Percentiles rank a stretch among this genome's conserved stretches.
Conservation (phyloP, 2,888 invertebrate genomes). For the Zonitis immaculata region DNA sequence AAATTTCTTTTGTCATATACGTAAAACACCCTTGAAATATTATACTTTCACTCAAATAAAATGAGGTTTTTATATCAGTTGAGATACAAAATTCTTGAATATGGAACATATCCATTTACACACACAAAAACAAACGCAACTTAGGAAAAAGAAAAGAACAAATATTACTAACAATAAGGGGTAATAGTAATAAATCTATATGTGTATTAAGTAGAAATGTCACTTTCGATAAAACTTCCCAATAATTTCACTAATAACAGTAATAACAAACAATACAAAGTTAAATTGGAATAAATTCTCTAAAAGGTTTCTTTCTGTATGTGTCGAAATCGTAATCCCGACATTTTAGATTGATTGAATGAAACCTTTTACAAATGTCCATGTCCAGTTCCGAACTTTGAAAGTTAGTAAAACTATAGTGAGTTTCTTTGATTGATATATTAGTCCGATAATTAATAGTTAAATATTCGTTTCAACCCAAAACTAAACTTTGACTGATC, state of each 20-base stretch:
- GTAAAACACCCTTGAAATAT: slow-evolving; percentile 22
- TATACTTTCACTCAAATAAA: slow-evolving; percentile 23
- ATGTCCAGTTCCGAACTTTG: neutral
- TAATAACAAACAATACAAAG: too few relatives aligned
- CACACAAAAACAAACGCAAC: neutral
- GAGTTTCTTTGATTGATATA: neutral
- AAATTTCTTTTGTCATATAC: slow-evolving; percentile 17
- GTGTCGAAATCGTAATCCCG: neutral
- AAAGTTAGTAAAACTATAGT: neutral
- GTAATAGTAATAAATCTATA: too few relatives aligned
- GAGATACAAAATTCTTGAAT: slow-evolving; percentile 10
- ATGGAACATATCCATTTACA: slow-evolving; percentile 22
- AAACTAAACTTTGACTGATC: neutral
- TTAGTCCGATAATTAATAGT: neutral
- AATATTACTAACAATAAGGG: too few relatives aligned
- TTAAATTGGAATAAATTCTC: neutral
- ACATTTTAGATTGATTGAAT: neutral
- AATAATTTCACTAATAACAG: neutral
- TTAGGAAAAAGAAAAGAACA: too few relatives aligned
- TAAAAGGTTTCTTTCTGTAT: neutral
- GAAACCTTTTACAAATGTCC: neutral
- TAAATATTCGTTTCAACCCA: neutral
- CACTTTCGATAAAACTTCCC: neutral
- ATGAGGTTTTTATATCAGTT: slow-evolving; percentile 24
- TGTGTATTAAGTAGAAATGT: too few relatives aligned